Percentiles rank a stretch among this genome's conserved stretches.
These are phyloP conservation scores for Oceanites oceanicus DNA, from an alignment of 2,113 vertebrate genomes.

Conservation along the genomic window DNA sequence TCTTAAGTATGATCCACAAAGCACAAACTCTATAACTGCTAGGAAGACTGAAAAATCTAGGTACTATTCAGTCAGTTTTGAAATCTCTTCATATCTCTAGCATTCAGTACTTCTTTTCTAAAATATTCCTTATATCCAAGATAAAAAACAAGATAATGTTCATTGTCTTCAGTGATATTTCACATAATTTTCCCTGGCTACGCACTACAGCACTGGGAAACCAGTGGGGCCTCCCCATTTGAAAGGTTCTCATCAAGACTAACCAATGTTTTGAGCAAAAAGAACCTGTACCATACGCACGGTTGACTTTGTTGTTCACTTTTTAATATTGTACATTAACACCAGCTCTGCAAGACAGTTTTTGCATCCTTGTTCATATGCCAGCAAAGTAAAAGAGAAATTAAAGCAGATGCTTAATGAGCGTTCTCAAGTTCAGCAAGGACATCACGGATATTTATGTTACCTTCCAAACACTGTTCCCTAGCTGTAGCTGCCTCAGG, in stretches of 20 bases:
- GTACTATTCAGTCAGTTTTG: neutral
- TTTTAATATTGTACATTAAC: neutral
- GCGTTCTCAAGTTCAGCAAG: constrained; percentile 9
- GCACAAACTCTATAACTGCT: neutral
- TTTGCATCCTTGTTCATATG: neutral
- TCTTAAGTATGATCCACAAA: neutral
- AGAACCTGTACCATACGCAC: neutral
- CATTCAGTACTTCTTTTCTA: neutral
- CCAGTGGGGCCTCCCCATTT: neutral
- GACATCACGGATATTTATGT: neutral
- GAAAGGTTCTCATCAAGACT: neutral
- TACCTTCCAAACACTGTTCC: neutral
- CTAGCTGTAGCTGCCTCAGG: neutral
- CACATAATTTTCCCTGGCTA: neutral
- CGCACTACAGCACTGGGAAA: neutral
- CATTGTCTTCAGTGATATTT: neutral
- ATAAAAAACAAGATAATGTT: neutral
- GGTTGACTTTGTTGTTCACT: neutral
- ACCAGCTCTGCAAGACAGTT: neutral
- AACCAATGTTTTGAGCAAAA: neutral
- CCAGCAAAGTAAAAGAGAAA: constrained; percentile 3
- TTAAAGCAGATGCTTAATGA: constrained; percentile 42
- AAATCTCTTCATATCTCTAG: neutral
- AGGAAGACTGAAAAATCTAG: neutral
- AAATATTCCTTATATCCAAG: neutral